phyloP scores from a whole-genome alignment of 2,113 vertebrate genomes.

The Leptobrachium leishanense region DNA sequence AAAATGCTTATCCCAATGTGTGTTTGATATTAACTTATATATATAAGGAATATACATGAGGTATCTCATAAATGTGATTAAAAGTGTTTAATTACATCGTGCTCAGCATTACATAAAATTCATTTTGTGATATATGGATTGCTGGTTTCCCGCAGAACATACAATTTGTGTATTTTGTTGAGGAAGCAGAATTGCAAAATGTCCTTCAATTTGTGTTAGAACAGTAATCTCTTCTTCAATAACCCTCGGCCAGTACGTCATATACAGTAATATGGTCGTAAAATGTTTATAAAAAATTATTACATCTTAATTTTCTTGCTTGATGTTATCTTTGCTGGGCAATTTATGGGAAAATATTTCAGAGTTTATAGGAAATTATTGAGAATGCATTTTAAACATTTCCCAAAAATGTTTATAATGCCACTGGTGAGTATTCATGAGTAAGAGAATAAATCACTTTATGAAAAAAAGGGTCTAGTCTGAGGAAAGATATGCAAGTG shows the following conservation, averaged over 20 bases:
- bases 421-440: too few species aligned
- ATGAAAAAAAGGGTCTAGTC: too few species aligned
- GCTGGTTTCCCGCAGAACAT: conserved; percentile 49
- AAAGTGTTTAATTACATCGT: conserved; percentile 56
- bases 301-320: too few species aligned
- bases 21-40: not conserved
- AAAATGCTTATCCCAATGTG: not conserved
- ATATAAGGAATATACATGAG: conserved; percentile 20
- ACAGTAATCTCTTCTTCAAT: conserved; percentile 51
- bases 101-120: conserved; percentile 52
- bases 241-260: conserved; percentile 1
- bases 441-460: too few species aligned
- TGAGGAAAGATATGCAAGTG: too few species aligned
- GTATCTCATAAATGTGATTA: conserved; percentile 54
- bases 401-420: too few species aligned
- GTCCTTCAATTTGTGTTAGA: conserved; percentile 60
- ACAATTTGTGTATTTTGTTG: conserved; percentile 57
- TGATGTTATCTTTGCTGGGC: too few species aligned
- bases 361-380: too few species aligned
- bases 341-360: too few species aligned
- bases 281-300: not conserved
- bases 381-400: too few species aligned
- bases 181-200: conserved; percentile 60
- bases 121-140: conserved; percentile 54
- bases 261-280: not conserved